Evolutionary conservation across 2,888 invertebrate genomes (phyloP).

Genomic region (Rotaria macrura): DNA sequence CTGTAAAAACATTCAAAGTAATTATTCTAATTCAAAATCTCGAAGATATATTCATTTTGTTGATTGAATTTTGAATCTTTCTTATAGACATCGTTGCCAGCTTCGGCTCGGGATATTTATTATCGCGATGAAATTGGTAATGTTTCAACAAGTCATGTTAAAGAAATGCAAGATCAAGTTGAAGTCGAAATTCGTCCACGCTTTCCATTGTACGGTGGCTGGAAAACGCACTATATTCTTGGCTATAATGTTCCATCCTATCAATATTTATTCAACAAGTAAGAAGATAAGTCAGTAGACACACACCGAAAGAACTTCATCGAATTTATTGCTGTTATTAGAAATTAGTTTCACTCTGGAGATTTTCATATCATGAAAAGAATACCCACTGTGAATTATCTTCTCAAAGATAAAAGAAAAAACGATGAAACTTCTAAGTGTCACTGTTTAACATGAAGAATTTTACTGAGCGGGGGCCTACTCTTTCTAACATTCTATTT

Average conservation of each 20-base stretch:
- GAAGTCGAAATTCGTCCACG: constrained; percentile 88
- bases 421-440: no score
- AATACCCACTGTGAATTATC: no score
- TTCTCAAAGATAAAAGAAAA: no score
- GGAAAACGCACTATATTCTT: constrained; percentile 89
- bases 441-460: no score
- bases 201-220: constrained; percentile 94
- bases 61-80: background rate
- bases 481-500: no score
- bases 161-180: constrained; percentile 74
- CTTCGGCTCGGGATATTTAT: constrained; percentile 85
- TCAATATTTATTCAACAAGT: constrained; percentile 75
- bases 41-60: background rate
- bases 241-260: constrained; percentile 62
- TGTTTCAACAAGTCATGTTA: constrained; percentile 89
- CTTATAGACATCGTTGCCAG: constrained; percentile 56
- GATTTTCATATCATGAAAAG: no score
- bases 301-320: no score
- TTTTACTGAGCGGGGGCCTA: no score
- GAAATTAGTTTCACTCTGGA: no score
- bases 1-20: constrained; percentile 31
- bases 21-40: background rate
- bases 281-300: constrained; percentile 42
- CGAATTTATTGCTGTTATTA: no score
- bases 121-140: constrained; percentile 94